A percentile compares a stretch with the other conserved stretches of the same genome.
Conservation (phyloP, 2,797 vertebrate species). For the Coranthus polyacanthus region DNA sequence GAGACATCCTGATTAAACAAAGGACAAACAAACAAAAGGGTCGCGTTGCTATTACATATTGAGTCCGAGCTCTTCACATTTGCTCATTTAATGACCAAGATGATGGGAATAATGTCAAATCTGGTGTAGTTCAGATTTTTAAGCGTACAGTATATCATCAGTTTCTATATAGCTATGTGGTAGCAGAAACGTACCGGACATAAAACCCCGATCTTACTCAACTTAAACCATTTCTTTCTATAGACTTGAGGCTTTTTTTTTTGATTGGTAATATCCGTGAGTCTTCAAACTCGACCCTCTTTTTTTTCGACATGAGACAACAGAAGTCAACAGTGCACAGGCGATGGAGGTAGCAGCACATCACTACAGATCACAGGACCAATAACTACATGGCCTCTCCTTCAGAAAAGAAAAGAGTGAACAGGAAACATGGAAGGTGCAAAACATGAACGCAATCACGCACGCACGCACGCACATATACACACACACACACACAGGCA, state of each 20-base stretch:
- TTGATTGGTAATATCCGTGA: no score
- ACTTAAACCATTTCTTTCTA: neutral
- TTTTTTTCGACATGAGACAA: constrained; percentile 31
- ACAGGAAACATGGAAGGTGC: constrained; percentile 48
- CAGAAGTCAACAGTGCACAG: constrained; percentile 68
- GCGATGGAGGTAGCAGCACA: constrained; percentile 76
- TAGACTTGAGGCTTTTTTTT: no score
- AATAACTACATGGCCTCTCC: constrained; percentile 64
- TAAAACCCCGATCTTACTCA: constrained; percentile 9
- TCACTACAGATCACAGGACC: constrained; percentile 70
- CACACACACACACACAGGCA: constrained; percentile 50
- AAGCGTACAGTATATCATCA: constrained; percentile 3
- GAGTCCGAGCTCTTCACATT: no score
- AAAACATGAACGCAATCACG: constrained; percentile 81
- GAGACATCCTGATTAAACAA: no score
- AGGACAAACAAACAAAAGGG: no score
- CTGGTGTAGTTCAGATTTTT: neutral
- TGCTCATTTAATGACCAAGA: no score
- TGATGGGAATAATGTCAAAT: constrained; percentile 16
- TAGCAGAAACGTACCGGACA: neutral
- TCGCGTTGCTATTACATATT: no score
- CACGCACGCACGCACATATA: constrained; percentile 41
- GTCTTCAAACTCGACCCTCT: neutral
- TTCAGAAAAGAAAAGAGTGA: constrained; percentile 66
- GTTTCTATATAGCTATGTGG: neutral